A percentile compares a stretch with the other conserved stretches of the same genome.
Evolutionary conservation across 30 jellyfish, hydroid and myxozoan species (phyloP).

Genomic region (Sanderia malayensis): DNA sequence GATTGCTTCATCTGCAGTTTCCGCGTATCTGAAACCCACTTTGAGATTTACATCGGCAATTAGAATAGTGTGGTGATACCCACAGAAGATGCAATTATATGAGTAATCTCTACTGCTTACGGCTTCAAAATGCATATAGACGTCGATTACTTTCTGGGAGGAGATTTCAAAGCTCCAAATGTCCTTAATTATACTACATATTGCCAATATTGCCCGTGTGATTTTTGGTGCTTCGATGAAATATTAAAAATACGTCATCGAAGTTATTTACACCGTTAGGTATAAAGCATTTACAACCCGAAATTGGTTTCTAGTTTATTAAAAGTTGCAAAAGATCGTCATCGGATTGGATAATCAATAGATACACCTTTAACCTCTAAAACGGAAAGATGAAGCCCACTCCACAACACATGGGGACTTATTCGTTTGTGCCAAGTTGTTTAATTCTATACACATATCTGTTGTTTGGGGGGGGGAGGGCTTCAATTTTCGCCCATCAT

Average conservation of each 20-base stretch:
- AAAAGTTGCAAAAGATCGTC: not conserved
- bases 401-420: not conserved
- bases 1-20: no score
- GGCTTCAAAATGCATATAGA: not conserved
- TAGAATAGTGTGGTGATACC: no score
- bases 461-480: not conserved
- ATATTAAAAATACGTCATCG: conserved; percentile 19
- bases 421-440: not conserved
- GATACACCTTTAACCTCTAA: not conserved
- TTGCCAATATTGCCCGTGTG: conserved; percentile 19
- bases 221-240: conserved; percentile 5
- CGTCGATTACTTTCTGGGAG: not conserved
- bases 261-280: conserved; percentile 30
- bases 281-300: not conserved
- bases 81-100: no score
- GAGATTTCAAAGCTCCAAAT: not conserved
- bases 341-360: not conserved
- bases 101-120: no score
- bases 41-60: no score
- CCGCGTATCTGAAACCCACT: no score
- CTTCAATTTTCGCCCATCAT: not conserved
- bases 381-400: conserved; percentile 1
- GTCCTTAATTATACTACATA: not conserved
- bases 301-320: not conserved
- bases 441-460: not conserved